Evolutionary conservation across 2,888 invertebrate species (phyloP).

Genomic region (Kuschelorhynchus macadamiae): DNA sequence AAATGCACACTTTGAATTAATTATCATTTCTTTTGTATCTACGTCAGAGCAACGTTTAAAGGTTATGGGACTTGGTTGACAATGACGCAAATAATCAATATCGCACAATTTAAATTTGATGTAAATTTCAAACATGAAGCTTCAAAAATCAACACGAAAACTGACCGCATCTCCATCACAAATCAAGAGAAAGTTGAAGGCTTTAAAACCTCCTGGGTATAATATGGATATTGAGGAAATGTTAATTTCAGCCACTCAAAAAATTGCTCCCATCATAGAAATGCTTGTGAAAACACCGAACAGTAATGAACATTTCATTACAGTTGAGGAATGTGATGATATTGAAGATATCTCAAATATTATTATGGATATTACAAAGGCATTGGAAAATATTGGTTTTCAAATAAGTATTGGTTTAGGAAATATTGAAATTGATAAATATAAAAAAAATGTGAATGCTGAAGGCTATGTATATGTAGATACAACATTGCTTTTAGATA

Average conservation of each 20-base stretch:
- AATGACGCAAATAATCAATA: not conserved
- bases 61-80: too few relatives aligned
- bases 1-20: too few relatives aligned
- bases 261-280: constrained; percentile 37
- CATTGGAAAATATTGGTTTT: constrained; percentile 18
- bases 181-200: constrained; percentile 24
- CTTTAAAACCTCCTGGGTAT: constrained; percentile 13
- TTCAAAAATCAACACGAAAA: not conserved
- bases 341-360: constrained; percentile 11
- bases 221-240: constrained; percentile 34
- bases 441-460: constrained; percentile 47
- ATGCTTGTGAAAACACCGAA: constrained; percentile 11
- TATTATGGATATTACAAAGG: constrained; percentile 15
- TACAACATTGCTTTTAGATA: constrained; percentile 50
- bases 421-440: constrained; percentile 44
- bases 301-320: constrained; percentile 23
- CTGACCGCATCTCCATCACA: constrained; percentile 23
- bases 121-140: constrained; percentile 23
- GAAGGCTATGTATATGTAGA: constrained; percentile 51
- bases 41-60: too few relatives aligned
- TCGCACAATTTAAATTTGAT: constrained; percentile 20
- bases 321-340: constrained; percentile 20
- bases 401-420: constrained; percentile 5
- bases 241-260: constrained; percentile 26
- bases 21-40: too few relatives aligned